Conservation (phyloP, 2,113 vertebrate species). For the Gallinago jamesoni region DNA sequence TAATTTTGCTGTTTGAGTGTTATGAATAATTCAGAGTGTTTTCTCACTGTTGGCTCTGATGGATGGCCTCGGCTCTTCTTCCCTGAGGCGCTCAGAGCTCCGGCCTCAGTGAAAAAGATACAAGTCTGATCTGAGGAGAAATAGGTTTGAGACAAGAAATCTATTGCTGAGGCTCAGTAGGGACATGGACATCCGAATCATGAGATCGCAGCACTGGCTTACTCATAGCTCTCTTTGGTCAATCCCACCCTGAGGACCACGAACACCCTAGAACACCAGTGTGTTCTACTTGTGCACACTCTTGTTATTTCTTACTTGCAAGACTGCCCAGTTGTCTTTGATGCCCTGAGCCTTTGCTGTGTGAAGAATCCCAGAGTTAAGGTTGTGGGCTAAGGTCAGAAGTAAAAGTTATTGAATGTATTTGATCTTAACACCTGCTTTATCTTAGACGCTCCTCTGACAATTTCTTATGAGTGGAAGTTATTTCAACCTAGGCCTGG, state of each 20-base stretch:
- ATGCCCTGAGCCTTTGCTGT: neutral
- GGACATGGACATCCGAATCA: neutral
- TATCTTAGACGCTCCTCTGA: neutral
- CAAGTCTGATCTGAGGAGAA: neutral
- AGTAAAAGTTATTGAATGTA: neutral
- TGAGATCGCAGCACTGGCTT: neutral
- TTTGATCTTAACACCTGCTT: neutral
- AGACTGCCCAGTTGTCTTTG: neutral
- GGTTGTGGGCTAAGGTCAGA: neutral
- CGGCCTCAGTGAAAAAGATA: neutral
- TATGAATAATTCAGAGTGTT: slow-evolving; percentile 61
- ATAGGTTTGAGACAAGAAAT: neutral
- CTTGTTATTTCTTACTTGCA: neutral
- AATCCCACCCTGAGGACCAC: neutral
- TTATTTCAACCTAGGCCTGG: neutral
- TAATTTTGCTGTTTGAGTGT: slow-evolving; percentile 53
- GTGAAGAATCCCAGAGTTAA: neutral
- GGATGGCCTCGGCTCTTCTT: slow-evolving; percentile 4
- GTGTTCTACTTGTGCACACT: neutral
- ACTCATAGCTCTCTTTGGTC: neutral
- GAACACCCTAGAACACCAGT: neutral
- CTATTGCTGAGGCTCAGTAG: neutral
- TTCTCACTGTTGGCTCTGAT: slow-evolving; percentile 31
- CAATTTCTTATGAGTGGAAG: neutral
- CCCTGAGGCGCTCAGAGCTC: neutral